phyloP scores from a whole-genome alignment of 2,888 invertebrate species.

The Tetragnatha montana region DNA sequence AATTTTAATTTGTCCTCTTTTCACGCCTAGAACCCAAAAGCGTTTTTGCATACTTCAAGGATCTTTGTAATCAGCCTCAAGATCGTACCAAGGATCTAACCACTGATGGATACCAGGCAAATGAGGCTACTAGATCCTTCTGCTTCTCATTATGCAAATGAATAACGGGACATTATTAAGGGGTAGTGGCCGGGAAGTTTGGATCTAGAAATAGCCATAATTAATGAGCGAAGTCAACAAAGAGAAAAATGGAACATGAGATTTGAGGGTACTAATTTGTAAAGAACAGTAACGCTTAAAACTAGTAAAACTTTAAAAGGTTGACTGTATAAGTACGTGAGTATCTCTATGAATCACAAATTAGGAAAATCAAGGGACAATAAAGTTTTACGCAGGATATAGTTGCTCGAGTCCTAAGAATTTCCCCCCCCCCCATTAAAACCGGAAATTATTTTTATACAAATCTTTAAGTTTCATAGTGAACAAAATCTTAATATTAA shows the following conservation, averaged over 20 bases:
- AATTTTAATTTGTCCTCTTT: constrained; percentile 53
- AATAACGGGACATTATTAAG: constrained; percentile 41
- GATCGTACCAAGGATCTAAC: constrained; percentile 39
- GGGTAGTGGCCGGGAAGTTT: constrained; percentile 2
- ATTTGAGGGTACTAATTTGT: no score
- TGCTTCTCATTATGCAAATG: constrained; percentile 52
- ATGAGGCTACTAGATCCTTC: constrained; percentile 29
- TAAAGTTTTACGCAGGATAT: no score
- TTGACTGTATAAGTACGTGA: no score
- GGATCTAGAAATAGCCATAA: constrained; percentile 36
- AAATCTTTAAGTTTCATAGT: no score
- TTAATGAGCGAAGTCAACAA: constrained; percentile 29
- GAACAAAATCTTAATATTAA: no score
- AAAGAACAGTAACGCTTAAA: no score
- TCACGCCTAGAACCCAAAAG: neutral
- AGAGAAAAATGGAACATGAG: neutral
- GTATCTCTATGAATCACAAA: no score
- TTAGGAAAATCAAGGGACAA: no score
- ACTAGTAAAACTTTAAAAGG: no score
- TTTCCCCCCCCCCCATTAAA: no score
- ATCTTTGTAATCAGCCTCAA: constrained; percentile 54
- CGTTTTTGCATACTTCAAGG: constrained; percentile 29
- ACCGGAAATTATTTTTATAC: no score
- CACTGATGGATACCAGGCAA: constrained; percentile 41
- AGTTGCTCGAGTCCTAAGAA: no score